Percentiles rank a stretch among this genome's conserved stretches.
phyloP scores from a whole-genome alignment of 2,888 invertebrate species.

The Dromius quadrimaculatus region DNA sequence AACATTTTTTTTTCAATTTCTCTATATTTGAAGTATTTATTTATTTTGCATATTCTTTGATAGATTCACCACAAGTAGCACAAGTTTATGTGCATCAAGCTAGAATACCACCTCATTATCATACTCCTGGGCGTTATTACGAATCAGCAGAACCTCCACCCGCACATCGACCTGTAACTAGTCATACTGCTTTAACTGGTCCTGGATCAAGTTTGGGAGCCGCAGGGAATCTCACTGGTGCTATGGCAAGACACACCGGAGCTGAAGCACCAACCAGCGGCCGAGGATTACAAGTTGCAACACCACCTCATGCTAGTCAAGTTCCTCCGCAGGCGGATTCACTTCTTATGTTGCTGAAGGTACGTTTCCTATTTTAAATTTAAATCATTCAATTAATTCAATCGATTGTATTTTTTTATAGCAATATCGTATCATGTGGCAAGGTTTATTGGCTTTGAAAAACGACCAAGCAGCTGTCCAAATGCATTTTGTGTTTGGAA shows the following conservation, averaged over 20 bases:
- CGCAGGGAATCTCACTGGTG: conserved; percentile 65
- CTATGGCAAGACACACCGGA: conserved; percentile 65
- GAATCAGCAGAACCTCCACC: conserved; percentile 75
- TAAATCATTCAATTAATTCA: neutral
- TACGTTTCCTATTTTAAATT: conserved; percentile 61
- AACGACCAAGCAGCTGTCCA: conserved; percentile 98
- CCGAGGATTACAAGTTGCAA: conserved; percentile 69
- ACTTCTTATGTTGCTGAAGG: conserved; percentile 81
- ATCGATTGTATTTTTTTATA: conserved; percentile 66
- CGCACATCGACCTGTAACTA: conserved; percentile 68
- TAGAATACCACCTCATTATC: conserved; percentile 68
- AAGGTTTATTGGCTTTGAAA: conserved; percentile 93
- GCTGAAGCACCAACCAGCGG: conserved; percentile 70
- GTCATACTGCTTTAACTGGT: conserved; percentile 64
- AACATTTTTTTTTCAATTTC: conserved; percentile 5
- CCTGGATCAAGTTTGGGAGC: conserved; percentile 64
- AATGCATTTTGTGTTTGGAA: conserved; percentile 98
- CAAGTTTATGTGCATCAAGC: conserved; percentile 72
- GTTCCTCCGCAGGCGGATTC: conserved; percentile 88
- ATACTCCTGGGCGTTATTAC: conserved; percentile 68
- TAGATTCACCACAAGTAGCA: conserved; percentile 77
- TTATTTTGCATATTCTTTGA: neutral
- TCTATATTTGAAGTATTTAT: neutral
- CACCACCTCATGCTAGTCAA: conserved; percentile 81
- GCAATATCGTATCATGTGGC: conserved; percentile 98